phyloP scores from a whole-genome alignment of 2,888 invertebrate species.

The Scelioninae gen. 1 region DNA sequence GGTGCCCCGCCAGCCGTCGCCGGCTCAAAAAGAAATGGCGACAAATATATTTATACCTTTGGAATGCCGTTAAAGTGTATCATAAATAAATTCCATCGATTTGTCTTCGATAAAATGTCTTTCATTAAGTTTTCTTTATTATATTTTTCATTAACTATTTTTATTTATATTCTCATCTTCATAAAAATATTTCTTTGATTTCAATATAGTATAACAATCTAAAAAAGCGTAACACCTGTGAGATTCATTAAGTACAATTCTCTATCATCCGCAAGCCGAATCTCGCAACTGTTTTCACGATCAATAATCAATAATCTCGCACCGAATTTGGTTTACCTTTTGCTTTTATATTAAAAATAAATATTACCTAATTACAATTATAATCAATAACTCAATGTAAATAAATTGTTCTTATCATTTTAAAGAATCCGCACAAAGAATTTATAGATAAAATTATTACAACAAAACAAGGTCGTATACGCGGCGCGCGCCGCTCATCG shows the following conservation, averaged over 20 bases:
- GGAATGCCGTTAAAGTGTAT: conserved; percentile 61
- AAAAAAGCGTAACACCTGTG: conserved; percentile 68
- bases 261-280: conserved; percentile 37
- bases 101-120: conserved; percentile 46
- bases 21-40: conserved; percentile 57
- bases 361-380: conserved; percentile 65
- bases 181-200: conserved; percentile 67
- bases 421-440: conserved; percentile 49
- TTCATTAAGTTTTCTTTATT: conserved; percentile 47
- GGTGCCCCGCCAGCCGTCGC: conserved; percentile 43
- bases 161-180: conserved; percentile 54
- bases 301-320: conserved; percentile 59
- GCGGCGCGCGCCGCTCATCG: conserved; percentile 61
- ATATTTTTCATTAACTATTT: conserved; percentile 42
- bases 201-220: conserved; percentile 61
- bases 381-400: conserved; percentile 58
- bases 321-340: conserved; percentile 49
- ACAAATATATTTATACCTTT: conserved; percentile 63
- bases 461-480: conserved; percentile 55
- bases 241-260: conserved; percentile 67
- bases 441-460: conserved; percentile 50
- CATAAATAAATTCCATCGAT: conserved; percentile 52
- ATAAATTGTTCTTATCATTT: conserved; percentile 48
- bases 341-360: conserved; percentile 58
- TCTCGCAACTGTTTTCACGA: conserved; percentile 58